Conservation (phyloP, 2,797 vertebrate species). For the Meda fulgida region DNA sequence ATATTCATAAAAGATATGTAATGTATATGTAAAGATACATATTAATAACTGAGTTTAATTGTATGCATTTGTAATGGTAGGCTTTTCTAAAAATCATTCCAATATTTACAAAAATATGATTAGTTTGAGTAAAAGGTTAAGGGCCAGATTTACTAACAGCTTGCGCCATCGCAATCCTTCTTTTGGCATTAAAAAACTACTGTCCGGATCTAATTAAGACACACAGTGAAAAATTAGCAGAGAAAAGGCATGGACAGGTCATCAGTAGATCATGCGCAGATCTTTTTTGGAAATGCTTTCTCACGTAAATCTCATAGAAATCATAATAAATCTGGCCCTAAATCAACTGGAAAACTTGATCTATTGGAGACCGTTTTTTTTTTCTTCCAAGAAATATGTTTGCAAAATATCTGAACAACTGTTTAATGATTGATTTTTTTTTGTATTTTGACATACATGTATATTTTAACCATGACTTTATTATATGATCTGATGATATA, state of each 20-base stretch:
- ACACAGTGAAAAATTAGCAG: too few species aligned
- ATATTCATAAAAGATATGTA: neutral
- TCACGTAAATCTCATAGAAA: too few species aligned
- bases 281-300: too few species aligned
- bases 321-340: neutral
- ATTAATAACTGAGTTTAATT: neutral
- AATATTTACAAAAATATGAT: neutral
- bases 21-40: neutral
- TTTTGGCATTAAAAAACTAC: too few species aligned
- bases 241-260: too few species aligned
- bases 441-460: neutral
- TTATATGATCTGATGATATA: neutral
- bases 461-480: neutral
- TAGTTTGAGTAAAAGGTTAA: neutral
- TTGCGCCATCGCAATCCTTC: too few species aligned
- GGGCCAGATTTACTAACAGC: too few species aligned
- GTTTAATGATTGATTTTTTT: neutral
- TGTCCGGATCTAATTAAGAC: too few species aligned
- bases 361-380: too few species aligned
- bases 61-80: neutral
- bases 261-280: too few species aligned
- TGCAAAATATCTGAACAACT: neutral
- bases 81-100: neutral
- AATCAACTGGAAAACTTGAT: neutral
- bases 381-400: neutral